Evolutionary conservation across 1,140 invertebrate genomes (phyloP).

Genomic region (Pogonomyrmex californicus): DNA sequence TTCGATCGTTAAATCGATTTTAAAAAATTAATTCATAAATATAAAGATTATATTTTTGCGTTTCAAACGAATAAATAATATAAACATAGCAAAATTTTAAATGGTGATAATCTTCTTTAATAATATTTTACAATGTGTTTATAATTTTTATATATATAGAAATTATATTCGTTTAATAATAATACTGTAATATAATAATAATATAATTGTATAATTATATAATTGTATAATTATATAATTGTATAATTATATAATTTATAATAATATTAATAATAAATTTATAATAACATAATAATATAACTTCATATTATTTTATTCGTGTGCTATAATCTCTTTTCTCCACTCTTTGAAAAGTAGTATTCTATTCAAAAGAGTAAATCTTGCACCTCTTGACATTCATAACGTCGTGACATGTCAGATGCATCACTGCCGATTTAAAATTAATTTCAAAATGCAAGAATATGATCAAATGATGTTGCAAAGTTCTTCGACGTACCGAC

Average conservation of each 20-base stretch:
- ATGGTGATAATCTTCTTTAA: not conserved
- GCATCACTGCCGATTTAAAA: conserved; percentile 15
- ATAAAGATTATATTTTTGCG: not conserved
- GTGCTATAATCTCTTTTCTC: not conserved
- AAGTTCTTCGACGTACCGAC: conserved; percentile 29
- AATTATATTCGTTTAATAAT: not conserved
- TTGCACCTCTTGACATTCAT: not conserved
- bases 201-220: too few species aligned
- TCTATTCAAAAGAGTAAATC: not conserved
- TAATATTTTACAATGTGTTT: not conserved
- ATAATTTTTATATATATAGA: not conserved
- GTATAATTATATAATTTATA: too few species aligned
- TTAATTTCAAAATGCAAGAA: conserved; percentile 31
- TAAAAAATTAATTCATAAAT: not conserved
- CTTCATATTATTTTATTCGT: not conserved
- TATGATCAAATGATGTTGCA: not conserved
- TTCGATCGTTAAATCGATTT: not conserved
- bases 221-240: too few species aligned
- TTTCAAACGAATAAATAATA: not conserved
- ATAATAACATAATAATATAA: too few species aligned
- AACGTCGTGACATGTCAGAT: not conserved
- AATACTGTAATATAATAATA: not conserved
- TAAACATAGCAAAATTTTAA: not conserved
- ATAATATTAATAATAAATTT: too few species aligned
- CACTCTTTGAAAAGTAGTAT: not conserved